These are phyloP conservation scores for Liasis olivaceus DNA, from an alignment of 2,797 vertebrate species.

Conservation along the genomic window DNA sequence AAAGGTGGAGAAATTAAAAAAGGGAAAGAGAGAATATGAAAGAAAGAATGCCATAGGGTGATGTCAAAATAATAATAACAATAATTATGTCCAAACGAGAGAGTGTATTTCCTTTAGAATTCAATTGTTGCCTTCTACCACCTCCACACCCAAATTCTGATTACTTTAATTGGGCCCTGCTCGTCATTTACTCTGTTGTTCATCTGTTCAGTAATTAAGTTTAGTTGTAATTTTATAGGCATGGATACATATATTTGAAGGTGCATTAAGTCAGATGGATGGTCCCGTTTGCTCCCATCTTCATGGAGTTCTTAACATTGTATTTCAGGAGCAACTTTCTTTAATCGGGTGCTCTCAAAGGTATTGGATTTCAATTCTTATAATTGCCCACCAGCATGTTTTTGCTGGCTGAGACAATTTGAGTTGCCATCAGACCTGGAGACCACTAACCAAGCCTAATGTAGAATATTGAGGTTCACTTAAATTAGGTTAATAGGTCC, in stretches of 20 bases:
- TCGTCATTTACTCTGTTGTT: slow-evolving; percentile 72
- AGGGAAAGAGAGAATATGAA: slow-evolving; percentile 29
- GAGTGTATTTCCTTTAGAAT: slow-evolving; percentile 64
- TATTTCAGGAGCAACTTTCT: background rate
- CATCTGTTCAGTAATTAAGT: slow-evolving; percentile 71
- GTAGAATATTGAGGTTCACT: background rate
- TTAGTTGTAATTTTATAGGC: slow-evolving; percentile 57
- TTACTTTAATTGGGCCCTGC: slow-evolving; percentile 71
- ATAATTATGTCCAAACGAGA: slow-evolving; percentile 67
- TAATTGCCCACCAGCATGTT: background rate
- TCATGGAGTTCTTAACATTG: too few species aligned
- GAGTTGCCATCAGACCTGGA: background rate
- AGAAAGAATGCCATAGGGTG: slow-evolving; percentile 42
- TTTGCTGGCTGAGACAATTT: background rate
- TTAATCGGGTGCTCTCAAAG: background rate
- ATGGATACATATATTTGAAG: background rate
- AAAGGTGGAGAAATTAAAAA: slow-evolving; percentile 68
- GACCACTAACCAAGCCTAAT: background rate
- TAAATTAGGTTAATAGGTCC: background rate
- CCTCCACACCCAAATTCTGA: slow-evolving; percentile 71
- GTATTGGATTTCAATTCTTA: background rate
- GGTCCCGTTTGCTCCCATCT: too few species aligned
- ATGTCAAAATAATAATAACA: slow-evolving; percentile 51
- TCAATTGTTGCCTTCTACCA: slow-evolving; percentile 64
- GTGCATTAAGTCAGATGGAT: background rate